phyloP scores from a whole-genome alignment of 2,888 invertebrate genomes.

The Aromia moschata region DNA sequence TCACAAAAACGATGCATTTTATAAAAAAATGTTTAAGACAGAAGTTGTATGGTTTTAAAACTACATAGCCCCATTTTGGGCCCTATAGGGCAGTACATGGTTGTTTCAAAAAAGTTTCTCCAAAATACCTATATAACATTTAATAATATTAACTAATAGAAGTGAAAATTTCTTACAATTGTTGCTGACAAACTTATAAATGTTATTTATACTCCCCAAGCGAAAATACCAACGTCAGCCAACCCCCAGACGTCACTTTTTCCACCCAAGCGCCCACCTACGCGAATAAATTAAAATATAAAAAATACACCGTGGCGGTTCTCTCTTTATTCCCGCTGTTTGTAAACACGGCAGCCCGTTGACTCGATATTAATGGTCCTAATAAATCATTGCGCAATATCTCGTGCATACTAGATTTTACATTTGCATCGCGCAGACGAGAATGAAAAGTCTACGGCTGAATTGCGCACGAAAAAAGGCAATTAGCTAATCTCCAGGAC shows the following conservation, averaged over 20 bases:
- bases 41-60: too few species aligned
- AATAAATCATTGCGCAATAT: slow-evolving; percentile 30
- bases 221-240: too few species aligned
- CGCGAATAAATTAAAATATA: slow-evolving; percentile 15
- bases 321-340: slow-evolving; percentile 19
- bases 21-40: too few species aligned
- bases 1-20: too few species aligned
- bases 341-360: slow-evolving; percentile 28
- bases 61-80: too few species aligned
- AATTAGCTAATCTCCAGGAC: slow-evolving; percentile 45
- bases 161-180: too few species aligned
- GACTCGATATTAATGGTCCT: slow-evolving; percentile 26
- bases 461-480: slow-evolving; percentile 45
- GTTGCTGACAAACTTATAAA: too few species aligned
- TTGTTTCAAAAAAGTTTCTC: too few species aligned
- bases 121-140: too few species aligned
- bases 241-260: neutral
- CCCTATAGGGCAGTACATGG: too few species aligned
- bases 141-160: too few species aligned
- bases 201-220: too few species aligned
- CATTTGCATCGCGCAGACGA: slow-evolving; percentile 24
- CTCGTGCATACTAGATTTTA: slow-evolving; percentile 30
- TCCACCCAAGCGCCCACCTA: neutral
- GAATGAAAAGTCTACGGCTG: slow-evolving; percentile 35
- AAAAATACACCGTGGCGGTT: slow-evolving; percentile 10